phyloP scores from a whole-genome alignment of 2,888 invertebrate genomes.

The Drosophila cognata region DNA sequence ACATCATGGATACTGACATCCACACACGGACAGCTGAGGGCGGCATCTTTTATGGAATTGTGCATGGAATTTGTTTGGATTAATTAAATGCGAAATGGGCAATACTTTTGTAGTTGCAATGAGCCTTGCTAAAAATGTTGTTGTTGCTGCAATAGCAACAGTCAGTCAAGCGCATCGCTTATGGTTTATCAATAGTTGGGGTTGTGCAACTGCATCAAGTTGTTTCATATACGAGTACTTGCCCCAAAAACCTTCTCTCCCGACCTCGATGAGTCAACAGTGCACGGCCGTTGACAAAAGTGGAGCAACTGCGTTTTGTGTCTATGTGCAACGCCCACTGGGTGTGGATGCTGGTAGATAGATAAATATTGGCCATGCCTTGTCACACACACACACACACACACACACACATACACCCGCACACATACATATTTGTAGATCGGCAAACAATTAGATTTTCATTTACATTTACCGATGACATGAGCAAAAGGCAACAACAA shows the following conservation, averaged over 20 bases:
- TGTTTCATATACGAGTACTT: conserved; percentile 5
- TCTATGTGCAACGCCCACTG: conserved; percentile 70
- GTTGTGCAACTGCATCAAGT: conserved; percentile 26
- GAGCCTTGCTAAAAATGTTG: conserved; percentile 67
- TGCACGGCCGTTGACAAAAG: conserved; percentile 28
- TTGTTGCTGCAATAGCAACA: conserved; percentile 13
- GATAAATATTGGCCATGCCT: conserved; percentile 58
- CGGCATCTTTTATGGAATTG: conserved; percentile 15
- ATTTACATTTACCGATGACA: conserved; percentile 63
- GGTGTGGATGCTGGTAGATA: conserved; percentile 57
- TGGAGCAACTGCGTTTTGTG: conserved; percentile 52
- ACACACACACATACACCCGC: conserved; percentile 3
- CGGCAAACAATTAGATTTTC: conserved; percentile 59
- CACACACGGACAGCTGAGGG: conserved; percentile 25
- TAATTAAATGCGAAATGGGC: background rate
- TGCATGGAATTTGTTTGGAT: background rate
- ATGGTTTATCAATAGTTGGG: conserved; percentile 47
- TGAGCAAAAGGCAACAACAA: conserved; percentile 29
- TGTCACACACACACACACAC: conserved; percentile 9
- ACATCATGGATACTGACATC: conserved; percentile 5
- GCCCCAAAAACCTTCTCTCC: conserved; percentile 49
- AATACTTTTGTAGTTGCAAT: conserved; percentile 20
- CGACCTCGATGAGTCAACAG: conserved; percentile 62
- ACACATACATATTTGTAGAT: conserved; percentile 5
- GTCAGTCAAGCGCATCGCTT: conserved; percentile 45